Evolutionary conservation across 23 tunicate genomes (phyloP).

Genomic region (Styela clava): DNA sequence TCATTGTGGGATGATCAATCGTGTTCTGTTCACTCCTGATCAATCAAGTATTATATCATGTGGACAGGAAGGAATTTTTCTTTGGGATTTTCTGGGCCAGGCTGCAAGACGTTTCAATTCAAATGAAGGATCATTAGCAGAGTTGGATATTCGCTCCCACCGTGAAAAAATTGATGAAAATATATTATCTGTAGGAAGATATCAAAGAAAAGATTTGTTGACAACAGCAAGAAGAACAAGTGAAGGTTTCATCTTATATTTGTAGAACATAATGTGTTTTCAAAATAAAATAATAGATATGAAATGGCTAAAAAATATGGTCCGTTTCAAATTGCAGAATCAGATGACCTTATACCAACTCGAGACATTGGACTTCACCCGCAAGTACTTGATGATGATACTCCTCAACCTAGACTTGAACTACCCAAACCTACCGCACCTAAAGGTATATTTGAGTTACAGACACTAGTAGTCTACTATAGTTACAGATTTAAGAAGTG

Average conservation of each 20-base stretch:
- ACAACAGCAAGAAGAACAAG: constrained; percentile 5
- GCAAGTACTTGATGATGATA: constrained; percentile 1
- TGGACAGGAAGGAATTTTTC: constrained; percentile 57
- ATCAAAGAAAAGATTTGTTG: constrained; percentile 14
- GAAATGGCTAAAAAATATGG: no score
- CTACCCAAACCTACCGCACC: constrained; percentile 12
- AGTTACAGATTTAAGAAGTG: no score
- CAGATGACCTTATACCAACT: constrained; percentile 19
- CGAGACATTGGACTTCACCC: constrained; percentile 15
- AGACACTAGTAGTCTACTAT: no score
- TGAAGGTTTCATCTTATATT: constrained; percentile 21
- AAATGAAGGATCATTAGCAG: background rate
- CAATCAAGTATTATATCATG: constrained; percentile 44
- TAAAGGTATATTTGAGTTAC: no score
- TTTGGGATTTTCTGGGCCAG: constrained; percentile 71
- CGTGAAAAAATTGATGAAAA: constrained; percentile 7
- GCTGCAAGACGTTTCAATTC: constrained; percentile 5
- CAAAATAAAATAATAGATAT: no score
- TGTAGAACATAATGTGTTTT: no score
- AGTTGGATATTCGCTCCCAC: background rate
- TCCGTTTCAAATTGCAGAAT: no score
- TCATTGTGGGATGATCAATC: constrained; percentile 52
- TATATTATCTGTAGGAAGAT: constrained; percentile 25
- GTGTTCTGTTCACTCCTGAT: constrained; percentile 64
- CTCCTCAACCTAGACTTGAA: constrained; percentile 15